Base-by-base conservation (phyloP, 92 coral and sea anemone genomes). In the Galaxea fascicularis region DNA sequence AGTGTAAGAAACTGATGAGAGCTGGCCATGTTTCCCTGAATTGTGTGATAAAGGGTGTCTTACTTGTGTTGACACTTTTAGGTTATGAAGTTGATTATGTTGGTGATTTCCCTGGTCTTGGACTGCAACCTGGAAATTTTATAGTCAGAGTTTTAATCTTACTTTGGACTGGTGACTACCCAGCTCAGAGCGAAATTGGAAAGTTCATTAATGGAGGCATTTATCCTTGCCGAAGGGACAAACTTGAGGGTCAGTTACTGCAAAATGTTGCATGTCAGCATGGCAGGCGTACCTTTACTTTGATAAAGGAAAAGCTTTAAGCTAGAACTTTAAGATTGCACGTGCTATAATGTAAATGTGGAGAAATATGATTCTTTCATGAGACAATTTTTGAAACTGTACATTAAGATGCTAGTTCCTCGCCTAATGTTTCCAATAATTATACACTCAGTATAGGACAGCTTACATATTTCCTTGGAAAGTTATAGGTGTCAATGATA, bases 201-300 rank as follows among this genome's bases (percentile, higher is more conserved):
- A 85, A 85, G 77, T 75, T 76, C 41, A 85, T 85, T 51, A 75
- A 75, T 39, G 66, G 83, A 74, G 89, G 83, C n/a, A 85, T 75
- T 52, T 56, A 49, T 29, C 89, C 89, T 45, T 85, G 83, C 49
- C 77, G 77, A 65, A 63, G 83, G 57, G 83, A 76, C 67, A 85
- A 85, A 85, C 66, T 75, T 12, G n/a, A 65, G 47, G 86, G 90
- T 63, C 51, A 65, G 68, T 73, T 73, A 13, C 5, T 31, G 44
- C 74, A 31, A 69, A 44, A 39, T 41, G 18, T 69, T 69, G 74
- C 28, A n/a, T n/a, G n/a, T n/a, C n/a, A n/a, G n/a, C n/a, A n/a
- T n/a, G n/a, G n/a, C n/a, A n/a, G n/a, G n/a, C n/a, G n/a, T n/a
- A n/a, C n/a, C n/a, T n/a, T n/a, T n/a, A n/a, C n/a, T n/a, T n/a